Conservation (phyloP, 2,888 invertebrate species). For the Tinea semifulvella region DNA sequence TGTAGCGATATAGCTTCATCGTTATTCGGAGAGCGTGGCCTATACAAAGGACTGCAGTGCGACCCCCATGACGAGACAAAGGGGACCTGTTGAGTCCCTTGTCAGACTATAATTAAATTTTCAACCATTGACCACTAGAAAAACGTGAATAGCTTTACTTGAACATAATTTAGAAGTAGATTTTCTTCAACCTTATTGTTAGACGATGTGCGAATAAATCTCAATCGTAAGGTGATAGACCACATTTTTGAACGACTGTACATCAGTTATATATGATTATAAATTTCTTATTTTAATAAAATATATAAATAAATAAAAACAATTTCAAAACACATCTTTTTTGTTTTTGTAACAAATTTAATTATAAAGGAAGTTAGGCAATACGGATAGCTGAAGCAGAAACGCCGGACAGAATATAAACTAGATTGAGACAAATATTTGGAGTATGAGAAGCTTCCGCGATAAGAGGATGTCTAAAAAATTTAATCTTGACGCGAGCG, state of each 20-base stretch:
- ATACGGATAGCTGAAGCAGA: not conserved
- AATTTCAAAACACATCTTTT: no score
- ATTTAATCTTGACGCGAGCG: constrained; percentile 34
- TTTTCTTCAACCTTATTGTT: no score
- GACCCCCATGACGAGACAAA: constrained; percentile 1
- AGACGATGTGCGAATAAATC: no score
- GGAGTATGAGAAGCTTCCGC: constrained; percentile 28
- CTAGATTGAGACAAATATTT: constrained; percentile 29
- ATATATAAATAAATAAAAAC: no score
- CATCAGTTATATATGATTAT: no score
- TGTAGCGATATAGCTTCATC: not conserved
- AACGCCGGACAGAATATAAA: constrained; percentile 13
- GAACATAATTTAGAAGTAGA: no score
- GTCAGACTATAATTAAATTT: constrained; percentile 1
- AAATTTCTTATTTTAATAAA: no score
- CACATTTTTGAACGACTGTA: no score
- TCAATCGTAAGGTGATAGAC: no score
- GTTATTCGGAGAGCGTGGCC: not conserved
- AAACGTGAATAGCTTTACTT: no score
- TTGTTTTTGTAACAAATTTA: no score
- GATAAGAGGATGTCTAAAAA: constrained; percentile 36
- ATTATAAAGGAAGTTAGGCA: constrained; percentile 1
- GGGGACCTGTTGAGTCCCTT: constrained; percentile 5
- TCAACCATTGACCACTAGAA: not conserved
- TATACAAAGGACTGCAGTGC: not conserved